phyloP scores from a whole-genome alignment of 2,888 invertebrate genomes.

The Autographa pulchrina region DNA sequence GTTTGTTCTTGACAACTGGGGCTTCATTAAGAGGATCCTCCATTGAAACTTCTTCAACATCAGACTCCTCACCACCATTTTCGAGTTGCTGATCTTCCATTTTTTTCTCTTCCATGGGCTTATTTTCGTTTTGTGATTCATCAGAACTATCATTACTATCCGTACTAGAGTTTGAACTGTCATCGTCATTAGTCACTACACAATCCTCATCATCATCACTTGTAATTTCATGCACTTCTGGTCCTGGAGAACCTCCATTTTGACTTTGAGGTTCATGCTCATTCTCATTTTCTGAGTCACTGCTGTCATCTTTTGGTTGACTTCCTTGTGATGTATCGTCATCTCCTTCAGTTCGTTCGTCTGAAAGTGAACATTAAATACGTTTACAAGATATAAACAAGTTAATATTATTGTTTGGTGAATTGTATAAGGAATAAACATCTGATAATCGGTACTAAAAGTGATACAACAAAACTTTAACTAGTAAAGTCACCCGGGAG shows the following conservation, averaged over 20 bases:
- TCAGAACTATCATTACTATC: slow-evolving; percentile 90
- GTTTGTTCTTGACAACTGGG: slow-evolving; percentile 75
- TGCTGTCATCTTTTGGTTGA: slow-evolving; percentile 84
- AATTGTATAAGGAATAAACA: slow-evolving; percentile 12
- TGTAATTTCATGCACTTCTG: slow-evolving; percentile 88
- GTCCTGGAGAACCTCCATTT: slow-evolving; percentile 80
- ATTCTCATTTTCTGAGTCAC: slow-evolving; percentile 79
- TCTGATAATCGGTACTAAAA: slow-evolving; percentile 7
- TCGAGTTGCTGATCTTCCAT: slow-evolving; percentile 86
- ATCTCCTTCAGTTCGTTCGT: slow-evolving; percentile 86
- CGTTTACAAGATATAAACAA: slow-evolving; percentile 30
- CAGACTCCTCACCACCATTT: slow-evolving; percentile 82
- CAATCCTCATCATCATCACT: slow-evolving; percentile 90
- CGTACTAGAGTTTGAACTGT: slow-evolving; percentile 88
- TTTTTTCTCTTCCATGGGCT: slow-evolving; percentile 87
- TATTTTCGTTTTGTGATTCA: slow-evolving; percentile 82
- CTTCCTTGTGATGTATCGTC: slow-evolving; percentile 87
- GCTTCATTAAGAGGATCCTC: slow-evolving; percentile 91
- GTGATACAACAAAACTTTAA: slow-evolving; percentile 59
- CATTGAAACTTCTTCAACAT: slow-evolving; percentile 89
- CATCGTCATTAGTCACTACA: slow-evolving; percentile 87
- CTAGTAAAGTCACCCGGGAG: slow-evolving; percentile 54
- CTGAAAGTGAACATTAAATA: slow-evolving; percentile 67
- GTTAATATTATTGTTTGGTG: slow-evolving; percentile 17
- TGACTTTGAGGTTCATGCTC: slow-evolving; percentile 79